A percentile compares a stretch with the other conserved stretches of the same genome.
Evolutionary conservation across 2,113 vertebrate species (phyloP).

Genomic region (Drymodes brunneopygia): DNA sequence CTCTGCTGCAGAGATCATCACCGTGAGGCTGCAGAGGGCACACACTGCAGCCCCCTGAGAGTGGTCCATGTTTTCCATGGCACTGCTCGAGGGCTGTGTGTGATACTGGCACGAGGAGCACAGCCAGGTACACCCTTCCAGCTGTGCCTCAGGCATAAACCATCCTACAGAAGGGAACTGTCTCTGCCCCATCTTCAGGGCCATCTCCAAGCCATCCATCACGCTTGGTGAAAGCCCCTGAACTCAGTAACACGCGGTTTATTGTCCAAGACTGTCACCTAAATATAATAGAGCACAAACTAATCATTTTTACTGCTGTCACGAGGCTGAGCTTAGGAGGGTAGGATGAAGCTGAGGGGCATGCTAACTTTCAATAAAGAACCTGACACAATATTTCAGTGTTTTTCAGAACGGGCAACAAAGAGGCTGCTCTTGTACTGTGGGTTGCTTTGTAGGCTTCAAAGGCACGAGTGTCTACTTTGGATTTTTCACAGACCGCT

Average conservation of each 20-base stretch:
- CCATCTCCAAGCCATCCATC: neutral
- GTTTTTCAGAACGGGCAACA: neutral
- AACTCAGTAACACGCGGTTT: constrained; percentile 3
- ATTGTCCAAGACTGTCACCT: constrained; percentile 16
- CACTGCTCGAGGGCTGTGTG: neutral
- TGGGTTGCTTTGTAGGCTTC: neutral
- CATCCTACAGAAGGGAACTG: neutral
- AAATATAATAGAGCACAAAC: constrained; percentile 31
- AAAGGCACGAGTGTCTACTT: neutral
- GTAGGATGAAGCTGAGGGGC: neutral
- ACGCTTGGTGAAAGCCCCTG: neutral
- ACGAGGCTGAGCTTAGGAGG: neutral
- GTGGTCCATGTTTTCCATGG: neutral
- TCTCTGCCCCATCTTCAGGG: neutral
- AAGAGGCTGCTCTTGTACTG: neutral
- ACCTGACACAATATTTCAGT: neutral
- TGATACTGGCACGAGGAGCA: neutral
- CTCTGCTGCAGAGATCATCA: neutral
- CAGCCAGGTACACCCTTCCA: neutral
- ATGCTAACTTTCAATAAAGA: neutral
- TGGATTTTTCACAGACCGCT: neutral
- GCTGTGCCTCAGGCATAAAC: neutral
- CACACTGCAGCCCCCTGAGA: neutral
- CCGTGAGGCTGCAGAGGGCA: neutral
- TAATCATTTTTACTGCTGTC: constrained; percentile 35